These are phyloP conservation scores for Drosophila sp. DNA, from an alignment of 1,140 invertebrate genomes.

Conservation along the genomic window DNA sequence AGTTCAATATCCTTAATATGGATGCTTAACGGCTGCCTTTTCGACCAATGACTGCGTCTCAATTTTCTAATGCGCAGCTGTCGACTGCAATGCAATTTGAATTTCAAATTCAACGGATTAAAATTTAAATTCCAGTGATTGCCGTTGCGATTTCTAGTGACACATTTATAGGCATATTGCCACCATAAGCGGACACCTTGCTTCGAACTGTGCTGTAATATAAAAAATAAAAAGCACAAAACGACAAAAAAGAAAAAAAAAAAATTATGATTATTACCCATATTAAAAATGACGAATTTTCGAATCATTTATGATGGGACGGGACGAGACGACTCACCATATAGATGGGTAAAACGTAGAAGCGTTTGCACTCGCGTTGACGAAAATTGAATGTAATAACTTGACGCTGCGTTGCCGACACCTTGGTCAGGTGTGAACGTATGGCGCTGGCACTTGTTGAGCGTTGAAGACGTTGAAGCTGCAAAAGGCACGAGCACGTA, in stretches of 20 bases:
- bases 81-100: slow-evolving; percentile 60
- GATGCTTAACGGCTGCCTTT: slow-evolving; percentile 53
- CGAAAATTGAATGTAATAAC: slow-evolving; percentile 73
- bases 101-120: slow-evolving; percentile 67
- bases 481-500: slow-evolving; percentile 47
- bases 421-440: slow-evolving; percentile 73
- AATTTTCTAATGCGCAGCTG: slow-evolving; percentile 69
- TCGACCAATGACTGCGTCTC: slow-evolving; percentile 50
- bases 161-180: slow-evolving; percentile 73
- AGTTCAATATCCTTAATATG: slow-evolving; percentile 68
- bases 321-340: slow-evolving; percentile 59
- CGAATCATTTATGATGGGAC: slow-evolving; percentile 30
- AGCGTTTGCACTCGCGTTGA: slow-evolving; percentile 65
- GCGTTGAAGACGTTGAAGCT: slow-evolving; percentile 60
- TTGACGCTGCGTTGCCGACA: slow-evolving; percentile 65
- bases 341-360: slow-evolving; percentile 70
- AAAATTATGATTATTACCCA: slow-evolving; percentile 44
- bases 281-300: slow-evolving; percentile 33
- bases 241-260: background rate
- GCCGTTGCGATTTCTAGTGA: slow-evolving; percentile 46
- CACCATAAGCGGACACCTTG: slow-evolving; percentile 70
- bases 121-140: slow-evolving; percentile 35
- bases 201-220: slow-evolving; percentile 66
- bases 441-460: slow-evolving; percentile 68
- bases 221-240: slow-evolving; percentile 7